Base-by-base conservation (phyloP, 2,797 vertebrate genomes). In the Anolis apletophallus region DNA sequence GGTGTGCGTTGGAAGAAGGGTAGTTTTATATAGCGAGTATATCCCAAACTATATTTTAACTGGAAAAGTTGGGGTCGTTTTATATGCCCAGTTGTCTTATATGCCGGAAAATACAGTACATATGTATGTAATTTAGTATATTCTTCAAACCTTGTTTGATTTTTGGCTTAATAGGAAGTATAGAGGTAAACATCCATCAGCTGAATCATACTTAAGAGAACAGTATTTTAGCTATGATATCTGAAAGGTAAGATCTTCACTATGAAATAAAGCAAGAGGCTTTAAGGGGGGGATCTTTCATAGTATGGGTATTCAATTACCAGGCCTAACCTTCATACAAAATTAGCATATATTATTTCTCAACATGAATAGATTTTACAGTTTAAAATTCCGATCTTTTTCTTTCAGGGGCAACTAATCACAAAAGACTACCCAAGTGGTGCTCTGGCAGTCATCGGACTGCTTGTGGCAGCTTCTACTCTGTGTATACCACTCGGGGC, bases 401-500 rank as follows among this genome's bases (percentile, higher is more conserved):
- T 0, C 78, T 91, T 91, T 12, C 93, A 99, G 98, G 98, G 98
- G 5, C 95, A 96, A 85, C 94, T 98, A 0, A 97, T 97, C 93
- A 95, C 94, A 83, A 97, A 80, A 80, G 96, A 97, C 19, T 99
- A 99, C 88, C 98, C 98, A 0, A 0, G 93, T 9, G 96, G 97
- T 0, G 97, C 96, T 3, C 96, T 98, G 36, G 96, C 92, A 0
- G 95, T 97, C 93, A 99, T 98, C 0, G 98, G 95, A 54, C 93
- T 99, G 81, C 97, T 99, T 7, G 95, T 99, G 92, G 95, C 93
- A 0, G 89, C 97, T 0, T 97, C 98, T 1, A 93, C 95, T 84
- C 93, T 96, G 95, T 99, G 97, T 55, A 91, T 99, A 11, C 98
- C 98, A 3, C 78, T 98, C 81, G 94, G 85, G 7, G 98, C 98